Conservation (phyloP, 2,797 vertebrate species). For the Semaprochilodus insignis region DNA sequence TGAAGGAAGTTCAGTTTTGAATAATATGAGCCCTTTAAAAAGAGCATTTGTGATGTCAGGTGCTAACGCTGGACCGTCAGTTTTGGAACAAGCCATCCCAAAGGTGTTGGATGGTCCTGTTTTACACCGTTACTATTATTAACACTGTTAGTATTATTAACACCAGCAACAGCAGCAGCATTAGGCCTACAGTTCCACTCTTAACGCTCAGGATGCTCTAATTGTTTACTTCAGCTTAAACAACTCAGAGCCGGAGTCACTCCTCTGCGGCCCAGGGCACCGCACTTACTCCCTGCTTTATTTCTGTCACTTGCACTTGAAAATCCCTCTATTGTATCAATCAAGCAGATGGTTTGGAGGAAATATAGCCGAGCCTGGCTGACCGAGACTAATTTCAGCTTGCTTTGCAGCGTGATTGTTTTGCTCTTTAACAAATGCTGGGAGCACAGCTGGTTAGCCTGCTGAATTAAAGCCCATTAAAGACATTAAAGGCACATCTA, state of each 20-base stretch:
- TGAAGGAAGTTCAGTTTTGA: too few species aligned
- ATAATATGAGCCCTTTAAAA: too few species aligned
- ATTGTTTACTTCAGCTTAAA: constrained; percentile 42
- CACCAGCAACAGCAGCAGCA: too few species aligned
- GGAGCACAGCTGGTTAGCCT: constrained; percentile 89
- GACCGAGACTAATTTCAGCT: constrained; percentile 99
- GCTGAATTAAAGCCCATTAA: constrained; percentile 88
- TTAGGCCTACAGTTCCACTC: too few species aligned
- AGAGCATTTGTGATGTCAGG: too few species aligned
- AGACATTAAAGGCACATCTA: constrained; percentile 71
- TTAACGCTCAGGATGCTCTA: not conserved
- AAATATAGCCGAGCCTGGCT: constrained; percentile 89
- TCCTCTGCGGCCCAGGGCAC: not conserved
- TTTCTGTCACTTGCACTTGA: constrained; percentile 71
- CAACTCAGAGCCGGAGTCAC: constrained; percentile 38
- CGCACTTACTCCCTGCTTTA: constrained; percentile 79
- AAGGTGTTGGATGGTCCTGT: too few species aligned
- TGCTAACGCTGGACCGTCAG: too few species aligned
- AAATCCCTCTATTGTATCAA: constrained; percentile 98
- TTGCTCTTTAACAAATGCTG: constrained; percentile 90
- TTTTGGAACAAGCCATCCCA: too few species aligned
- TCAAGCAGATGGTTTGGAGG: constrained; percentile 98
- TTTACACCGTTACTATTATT: too few species aligned
- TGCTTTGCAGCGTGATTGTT: constrained; percentile 90
- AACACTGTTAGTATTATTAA: too few species aligned